Percentiles rank a stretch among this genome's conserved stretches.
Conservation (phyloP, 2,888 invertebrate species). For the Mesochorus sp. region DNA sequence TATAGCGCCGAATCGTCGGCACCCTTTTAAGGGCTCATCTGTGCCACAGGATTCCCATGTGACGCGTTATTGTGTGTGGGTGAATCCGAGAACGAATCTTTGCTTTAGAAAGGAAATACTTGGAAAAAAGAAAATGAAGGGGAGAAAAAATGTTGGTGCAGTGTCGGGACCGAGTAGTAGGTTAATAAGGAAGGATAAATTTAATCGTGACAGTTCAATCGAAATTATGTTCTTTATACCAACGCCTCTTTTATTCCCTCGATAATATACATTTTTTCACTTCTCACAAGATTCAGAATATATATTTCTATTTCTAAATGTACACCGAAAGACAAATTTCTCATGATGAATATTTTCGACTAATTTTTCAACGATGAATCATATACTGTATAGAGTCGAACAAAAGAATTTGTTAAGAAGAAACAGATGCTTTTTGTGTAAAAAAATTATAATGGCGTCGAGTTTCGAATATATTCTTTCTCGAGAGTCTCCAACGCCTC, state of each 20-base stretch:
- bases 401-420: too few relatives aligned
- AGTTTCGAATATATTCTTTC: not conserved
- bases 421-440: too few relatives aligned
- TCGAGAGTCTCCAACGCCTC: not conserved
- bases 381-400: too few relatives aligned
- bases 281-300: too few relatives aligned
- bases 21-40: constrained; percentile 36
- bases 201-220: constrained; percentile 16
- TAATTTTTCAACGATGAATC: too few relatives aligned
- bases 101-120: too few relatives aligned
- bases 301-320: too few relatives aligned
- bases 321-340: too few relatives aligned
- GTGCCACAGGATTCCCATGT: not conserved
- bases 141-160: not conserved
- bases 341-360: too few relatives aligned
- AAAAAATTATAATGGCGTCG: not conserved
- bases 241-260: constrained; percentile 13
- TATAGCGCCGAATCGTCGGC: constrained; percentile 35
- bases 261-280: not conserved
- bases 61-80: too few relatives aligned
- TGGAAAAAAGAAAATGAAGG: not conserved
- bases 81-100: constrained; percentile 1
- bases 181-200: constrained; percentile 23
- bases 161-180: not conserved
- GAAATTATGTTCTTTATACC: constrained; percentile 20